Evolutionary conservation across 2,113 vertebrate species (phyloP), one percentile per base, ranked within the genome.

Genomic region (Odocoileus virginianus): DNA sequence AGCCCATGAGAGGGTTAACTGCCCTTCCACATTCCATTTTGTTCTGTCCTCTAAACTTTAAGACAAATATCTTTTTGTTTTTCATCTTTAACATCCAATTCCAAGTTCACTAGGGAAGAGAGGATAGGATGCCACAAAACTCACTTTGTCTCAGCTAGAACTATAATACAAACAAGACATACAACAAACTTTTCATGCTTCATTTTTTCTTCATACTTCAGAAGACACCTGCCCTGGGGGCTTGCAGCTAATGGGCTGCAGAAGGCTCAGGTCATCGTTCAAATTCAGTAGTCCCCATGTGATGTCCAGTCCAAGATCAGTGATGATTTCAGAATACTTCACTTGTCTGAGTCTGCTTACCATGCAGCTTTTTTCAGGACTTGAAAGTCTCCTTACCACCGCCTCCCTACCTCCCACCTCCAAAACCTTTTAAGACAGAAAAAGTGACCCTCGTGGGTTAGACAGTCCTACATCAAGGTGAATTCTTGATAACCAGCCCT

Each of bases 71-170:
- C 90, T 97, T 98, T 98, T 98, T 98, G 97, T 98, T 98, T 98
- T 97, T 99, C 1, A 98, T 98, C 99, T 99, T 99, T 98, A 98
- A 99, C 99, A 99, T 99, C 98, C 98, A 97, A 98, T 99, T 99
- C 98, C 98, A 98, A 98, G 97, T 94, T 98, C 98, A 97, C 95
- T 97, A 87, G 97, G 96, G 95, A 98, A 98, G 97, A 98, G 86
- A 98, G 94, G 96, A 95, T 96, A 91, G 82, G 95, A 95, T 86
- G 95, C n/a, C 50, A 98, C 98, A 99, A 98, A 98, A 98, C 95
- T 97, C 88, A 93, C 95, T 98, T 98, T 98, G 98, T 98, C 86
- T 98, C 93, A 94, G 85, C 93, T 83, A 97, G 87, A 97, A 93
- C 96, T 92, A 28, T 87, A 98, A 97, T 96, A 98, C 84, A 98